Evolutionary conservation across 2,113 vertebrate species (phyloP).

Genomic region (Accipiter cooperii): DNA sequence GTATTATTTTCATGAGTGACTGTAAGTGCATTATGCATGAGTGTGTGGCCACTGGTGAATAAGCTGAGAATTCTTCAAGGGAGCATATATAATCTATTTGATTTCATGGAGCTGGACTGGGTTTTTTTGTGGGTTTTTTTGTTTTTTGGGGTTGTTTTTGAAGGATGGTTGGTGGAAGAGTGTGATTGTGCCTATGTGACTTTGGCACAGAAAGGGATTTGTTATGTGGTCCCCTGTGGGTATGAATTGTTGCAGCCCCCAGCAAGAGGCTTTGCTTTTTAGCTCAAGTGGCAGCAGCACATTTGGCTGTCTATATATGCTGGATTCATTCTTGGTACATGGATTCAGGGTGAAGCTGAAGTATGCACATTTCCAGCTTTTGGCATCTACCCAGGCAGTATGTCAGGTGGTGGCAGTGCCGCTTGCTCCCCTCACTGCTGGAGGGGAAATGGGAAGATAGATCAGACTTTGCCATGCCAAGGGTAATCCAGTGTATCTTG

Average conservation of each 20-base stretch:
- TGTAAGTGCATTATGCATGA: slow-evolving; percentile 38
- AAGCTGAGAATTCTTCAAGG: neutral
- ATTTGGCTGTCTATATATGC: neutral
- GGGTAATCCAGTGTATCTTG: neutral
- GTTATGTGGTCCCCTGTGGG: neutral
- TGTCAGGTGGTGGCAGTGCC: neutral
- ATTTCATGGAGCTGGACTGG: neutral
- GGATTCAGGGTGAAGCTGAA: neutral
- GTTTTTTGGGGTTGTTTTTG: neutral
- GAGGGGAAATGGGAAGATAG: neutral
- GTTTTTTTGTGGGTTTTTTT: no score
- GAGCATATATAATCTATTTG: neutral
- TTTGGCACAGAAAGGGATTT: neutral
- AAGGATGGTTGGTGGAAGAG: neutral
- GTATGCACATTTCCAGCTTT: neutral
- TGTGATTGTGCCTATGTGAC: neutral
- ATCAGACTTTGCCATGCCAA: no score
- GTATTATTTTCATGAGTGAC: neutral
- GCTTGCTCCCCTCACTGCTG: neutral
- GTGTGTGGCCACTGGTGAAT: neutral
- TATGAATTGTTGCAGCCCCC: neutral
- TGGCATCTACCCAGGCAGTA: neutral
- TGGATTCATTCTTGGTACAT: neutral
- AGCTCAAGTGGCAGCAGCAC: neutral
- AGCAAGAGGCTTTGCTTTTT: neutral